These are phyloP conservation scores for Deroplatys truncata DNA, from an alignment of 2,888 invertebrate species.

Conservation along the genomic window DNA sequence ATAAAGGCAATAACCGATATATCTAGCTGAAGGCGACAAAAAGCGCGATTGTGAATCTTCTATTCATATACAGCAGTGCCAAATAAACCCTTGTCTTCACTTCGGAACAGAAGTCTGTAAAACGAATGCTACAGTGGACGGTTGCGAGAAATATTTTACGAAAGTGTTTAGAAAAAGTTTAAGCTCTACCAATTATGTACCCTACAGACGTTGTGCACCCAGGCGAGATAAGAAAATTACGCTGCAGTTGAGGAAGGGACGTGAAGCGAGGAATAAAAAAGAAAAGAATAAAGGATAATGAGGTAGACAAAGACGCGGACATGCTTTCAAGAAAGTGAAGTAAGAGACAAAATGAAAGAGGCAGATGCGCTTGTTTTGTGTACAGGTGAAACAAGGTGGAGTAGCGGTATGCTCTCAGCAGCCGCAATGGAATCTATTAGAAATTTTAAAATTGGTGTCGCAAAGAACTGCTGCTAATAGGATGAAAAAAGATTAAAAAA, in stretches of 20 bases:
- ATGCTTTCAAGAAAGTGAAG: neutral
- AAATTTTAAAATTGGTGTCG: too few species aligned
- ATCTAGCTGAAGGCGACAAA: too few species aligned
- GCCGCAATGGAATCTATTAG: too few species aligned
- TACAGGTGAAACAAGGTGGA: neutral
- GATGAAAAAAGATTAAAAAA: too few species aligned
- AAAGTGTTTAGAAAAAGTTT: neutral
- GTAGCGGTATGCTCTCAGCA: neutral
- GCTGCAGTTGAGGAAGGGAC: neutral
- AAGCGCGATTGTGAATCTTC: too few species aligned
- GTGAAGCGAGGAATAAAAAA: neutral
- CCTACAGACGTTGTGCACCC: neutral
- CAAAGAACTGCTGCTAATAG: too few species aligned
- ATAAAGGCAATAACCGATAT: too few species aligned
- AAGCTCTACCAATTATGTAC: neutral
- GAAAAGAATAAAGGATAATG: too few species aligned
- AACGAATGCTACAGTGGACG: neutral
- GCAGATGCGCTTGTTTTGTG: neutral
- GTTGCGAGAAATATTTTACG: neutral
- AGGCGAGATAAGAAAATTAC: neutral
- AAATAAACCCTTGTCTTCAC: too few species aligned
- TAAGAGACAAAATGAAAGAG: neutral
- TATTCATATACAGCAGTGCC: too few species aligned
- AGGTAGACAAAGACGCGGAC: neutral
- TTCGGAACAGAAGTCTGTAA: neutral